A percentile compares a stretch with the other conserved stretches of the same genome.
Conservation (phyloP, 2,113 vertebrate species). For the Lophura nycthemera region DNA sequence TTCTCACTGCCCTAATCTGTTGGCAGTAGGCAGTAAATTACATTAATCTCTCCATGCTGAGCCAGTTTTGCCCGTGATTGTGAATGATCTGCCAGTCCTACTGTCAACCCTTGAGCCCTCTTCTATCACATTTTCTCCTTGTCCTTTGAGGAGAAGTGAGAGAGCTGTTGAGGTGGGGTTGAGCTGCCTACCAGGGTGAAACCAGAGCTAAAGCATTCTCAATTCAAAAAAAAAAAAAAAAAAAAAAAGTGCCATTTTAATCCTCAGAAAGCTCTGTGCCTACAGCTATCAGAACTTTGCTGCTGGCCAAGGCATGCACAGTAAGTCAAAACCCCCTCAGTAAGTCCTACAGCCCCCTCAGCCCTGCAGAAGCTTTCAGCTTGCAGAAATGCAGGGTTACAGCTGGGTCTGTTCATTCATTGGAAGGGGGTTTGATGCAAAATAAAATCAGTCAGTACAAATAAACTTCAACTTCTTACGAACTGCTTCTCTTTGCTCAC, state of each 20-base stretch:
- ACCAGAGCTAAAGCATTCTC: background rate
- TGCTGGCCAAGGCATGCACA: fast-evolving
- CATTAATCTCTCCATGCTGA: background rate
- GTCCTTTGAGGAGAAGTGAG: background rate
- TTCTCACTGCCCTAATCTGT: background rate
- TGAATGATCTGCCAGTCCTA: background rate
- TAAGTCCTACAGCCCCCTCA: background rate
- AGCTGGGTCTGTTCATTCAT: background rate
- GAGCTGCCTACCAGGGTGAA: background rate
- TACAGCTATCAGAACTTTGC: background rate
- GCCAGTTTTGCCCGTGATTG: background rate
- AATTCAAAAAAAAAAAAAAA: too few relatives aligned
- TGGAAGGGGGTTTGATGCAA: background rate
- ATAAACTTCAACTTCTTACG: background rate
- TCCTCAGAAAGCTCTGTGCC: background rate
- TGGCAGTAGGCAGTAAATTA: background rate
- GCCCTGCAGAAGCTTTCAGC: background rate
- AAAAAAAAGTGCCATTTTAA: background rate
- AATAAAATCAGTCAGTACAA: background rate
- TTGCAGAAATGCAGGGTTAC: background rate
- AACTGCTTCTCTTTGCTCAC: background rate
- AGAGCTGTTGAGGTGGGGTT: background rate
- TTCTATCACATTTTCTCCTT: background rate
- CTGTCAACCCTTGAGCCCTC: background rate
- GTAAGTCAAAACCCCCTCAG: background rate